These are phyloP conservation scores for Penaeus vannamei DNA, from an alignment of 1,140 invertebrate genomes.

Conservation along the genomic window DNA sequence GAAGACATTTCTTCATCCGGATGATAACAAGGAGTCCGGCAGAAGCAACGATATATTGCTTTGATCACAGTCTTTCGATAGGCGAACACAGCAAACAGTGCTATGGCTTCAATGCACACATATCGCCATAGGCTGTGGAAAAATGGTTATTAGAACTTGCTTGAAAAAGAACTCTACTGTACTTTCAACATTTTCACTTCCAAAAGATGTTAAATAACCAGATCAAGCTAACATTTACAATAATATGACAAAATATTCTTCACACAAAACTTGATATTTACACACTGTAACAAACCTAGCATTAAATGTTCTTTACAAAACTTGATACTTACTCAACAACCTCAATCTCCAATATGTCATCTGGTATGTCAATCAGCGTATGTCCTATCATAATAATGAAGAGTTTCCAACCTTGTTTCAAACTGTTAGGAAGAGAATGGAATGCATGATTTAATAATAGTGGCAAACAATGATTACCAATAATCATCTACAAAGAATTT, in stretches of 20 bases:
- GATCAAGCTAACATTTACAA: background rate
- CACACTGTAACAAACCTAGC: background rate
- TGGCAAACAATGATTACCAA: background rate
- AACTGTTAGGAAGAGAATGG: constrained; percentile 36
- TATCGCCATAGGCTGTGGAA: constrained; percentile 58
- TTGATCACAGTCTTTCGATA: constrained; percentile 59
- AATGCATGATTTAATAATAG: background rate
- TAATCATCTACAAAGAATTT: background rate
- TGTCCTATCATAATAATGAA: constrained; percentile 63
- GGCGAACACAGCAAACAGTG: constrained; percentile 62
- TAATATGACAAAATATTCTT: background rate
- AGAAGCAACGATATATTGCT: constrained; percentile 29
- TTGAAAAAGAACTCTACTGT: background rate
- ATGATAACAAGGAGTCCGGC: constrained; percentile 28
- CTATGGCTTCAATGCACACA: constrained; percentile 53
- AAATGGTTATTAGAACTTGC: background rate
- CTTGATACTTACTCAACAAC: constrained; percentile 55
- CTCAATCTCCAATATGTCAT: constrained; percentile 54
- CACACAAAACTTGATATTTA: background rate
- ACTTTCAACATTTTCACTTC: background rate
- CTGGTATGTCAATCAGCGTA: constrained; percentile 50
- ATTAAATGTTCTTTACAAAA: constrained; percentile 1
- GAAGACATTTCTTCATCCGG: constrained; percentile 37
- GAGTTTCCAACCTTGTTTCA: constrained; percentile 65
- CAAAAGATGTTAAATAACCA: background rate